Evolutionary conservation across 2,797 vertebrate genomes (phyloP), one percentile per base, ranked within the genome.

Genomic region (Capromys pilorides): DNA sequence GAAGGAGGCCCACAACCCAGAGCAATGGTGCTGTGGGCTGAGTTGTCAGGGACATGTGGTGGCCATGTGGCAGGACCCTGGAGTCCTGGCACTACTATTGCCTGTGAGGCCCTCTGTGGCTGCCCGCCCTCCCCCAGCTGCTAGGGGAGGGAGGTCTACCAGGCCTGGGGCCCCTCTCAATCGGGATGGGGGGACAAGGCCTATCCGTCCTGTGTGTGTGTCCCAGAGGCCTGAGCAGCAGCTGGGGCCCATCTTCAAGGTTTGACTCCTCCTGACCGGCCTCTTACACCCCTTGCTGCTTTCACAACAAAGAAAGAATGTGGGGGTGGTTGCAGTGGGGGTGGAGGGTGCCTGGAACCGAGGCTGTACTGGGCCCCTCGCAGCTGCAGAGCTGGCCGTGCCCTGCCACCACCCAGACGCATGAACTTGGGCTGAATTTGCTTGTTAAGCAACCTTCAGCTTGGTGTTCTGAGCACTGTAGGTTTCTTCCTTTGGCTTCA

Each of bases 291-390:
- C 97, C 97, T 97, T 97, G 97, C 97, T 96, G 97, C 96, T 97
- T 97, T 97, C 97, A 97, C 96, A 97, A 97, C 97, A 97, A 97
- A 97, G 97, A 93, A 97, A 97, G 96, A 97, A 97, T 97, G 97
- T 97, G 96, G 95, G 97, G 96, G 96, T 87, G 94, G 96, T 88
- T 95, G 91, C 57, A 91, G 92, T 87, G 83, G 94, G 95, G 96
- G 92, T 81, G 83, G 96, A 86, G 94, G 94, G 95, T 95, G 94
- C 95, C 93, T 97, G 95, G 95, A 97, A 95, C 94, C 62, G 90
- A 95, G 90, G n/a, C 94, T 93, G 81, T 57, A 75, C 75, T 67
- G 87, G 94, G 95, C 95, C 96, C 96, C 94, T 96, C 96, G 93
- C 96, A 95, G 96, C 97, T 96, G 96, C 97, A 97, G 96, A 92